Evolutionary conservation across 2,113 vertebrate species (phyloP).

Genomic region (mouse (Mus musculus)): DNA sequence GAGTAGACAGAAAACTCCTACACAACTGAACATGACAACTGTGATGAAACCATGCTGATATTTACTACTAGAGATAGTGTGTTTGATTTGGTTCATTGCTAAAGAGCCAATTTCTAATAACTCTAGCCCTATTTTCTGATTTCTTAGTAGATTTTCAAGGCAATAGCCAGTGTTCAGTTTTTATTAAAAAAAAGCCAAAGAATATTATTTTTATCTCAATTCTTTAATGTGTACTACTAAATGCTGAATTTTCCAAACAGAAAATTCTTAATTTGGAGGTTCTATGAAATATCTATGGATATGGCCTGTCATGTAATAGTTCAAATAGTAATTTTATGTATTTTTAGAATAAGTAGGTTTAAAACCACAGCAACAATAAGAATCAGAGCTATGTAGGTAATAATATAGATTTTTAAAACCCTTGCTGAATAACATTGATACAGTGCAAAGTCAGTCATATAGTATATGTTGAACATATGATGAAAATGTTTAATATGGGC

Average conservation of each 20-base stretch:
- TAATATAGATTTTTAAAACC: constrained; percentile 23
- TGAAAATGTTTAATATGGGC: constrained; percentile 17
- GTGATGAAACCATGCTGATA: background rate
- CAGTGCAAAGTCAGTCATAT: background rate
- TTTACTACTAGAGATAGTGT: background rate
- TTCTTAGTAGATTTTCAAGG: background rate
- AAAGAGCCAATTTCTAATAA: background rate
- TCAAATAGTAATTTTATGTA: constrained; percentile 39
- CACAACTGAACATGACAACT: background rate
- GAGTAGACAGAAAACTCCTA: background rate
- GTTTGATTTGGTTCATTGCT: background rate
- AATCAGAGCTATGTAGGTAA: constrained; percentile 10
- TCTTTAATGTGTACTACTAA: background rate
- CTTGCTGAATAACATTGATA: constrained; percentile 18
- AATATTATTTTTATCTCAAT: background rate
- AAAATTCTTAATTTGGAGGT: constrained; percentile 26
- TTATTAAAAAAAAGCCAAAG: background rate
- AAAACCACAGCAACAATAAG: constrained; percentile 47
- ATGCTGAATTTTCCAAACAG: background rate
- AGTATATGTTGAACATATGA: background rate
- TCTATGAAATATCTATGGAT: background rate
- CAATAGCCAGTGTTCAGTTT: background rate
- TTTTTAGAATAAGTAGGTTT: constrained; percentile 46
- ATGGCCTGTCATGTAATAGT: constrained; percentile 14
- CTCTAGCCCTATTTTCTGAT: background rate